Percentiles rank a stretch among this genome's conserved stretches.
These are phyloP conservation scores for Morpho achilles DNA, from an alignment of 2,888 invertebrate species.

Conservation along the genomic window DNA sequence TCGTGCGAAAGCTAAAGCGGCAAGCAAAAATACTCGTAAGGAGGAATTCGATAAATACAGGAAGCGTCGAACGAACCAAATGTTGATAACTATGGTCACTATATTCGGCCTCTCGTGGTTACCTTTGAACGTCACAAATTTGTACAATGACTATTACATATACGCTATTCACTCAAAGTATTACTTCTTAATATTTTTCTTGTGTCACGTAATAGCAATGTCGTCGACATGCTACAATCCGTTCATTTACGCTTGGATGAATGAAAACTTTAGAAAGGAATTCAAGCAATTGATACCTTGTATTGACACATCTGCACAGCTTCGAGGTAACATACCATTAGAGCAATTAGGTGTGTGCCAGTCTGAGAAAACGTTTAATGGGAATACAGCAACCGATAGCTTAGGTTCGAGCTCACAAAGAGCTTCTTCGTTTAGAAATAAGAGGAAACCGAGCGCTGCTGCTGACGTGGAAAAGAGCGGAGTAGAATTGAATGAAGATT, in stretches of 20 bases:
- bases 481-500: conserved; percentile 67
- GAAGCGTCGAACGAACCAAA: conserved; percentile 94
- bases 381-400: conserved; percentile 84
- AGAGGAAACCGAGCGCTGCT: conserved; percentile 79
- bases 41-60: conserved; percentile 94
- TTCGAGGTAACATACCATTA: conserved; percentile 60
- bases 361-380: conserved; percentile 86
- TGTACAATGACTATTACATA: conserved; percentile 89
- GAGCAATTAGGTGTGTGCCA: conserved; percentile 78
- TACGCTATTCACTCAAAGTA: conserved; percentile 87
- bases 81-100: conserved; percentile 98
- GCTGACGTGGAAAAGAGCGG: conserved; percentile 80
- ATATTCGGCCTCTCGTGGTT: conserved; percentile 98
- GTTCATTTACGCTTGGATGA: conserved; percentile 98
- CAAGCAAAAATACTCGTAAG: conserved; percentile 89
- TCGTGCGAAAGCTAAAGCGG: conserved; percentile 90
- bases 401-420: conserved; percentile 78
- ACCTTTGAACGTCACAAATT: conserved; percentile 93
- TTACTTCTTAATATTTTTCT: conserved; percentile 93
- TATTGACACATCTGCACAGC: conserved; percentile 73
- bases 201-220: conserved; percentile 95
- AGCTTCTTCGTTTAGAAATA: conserved; percentile 71
- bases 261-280: conserved; percentile 96
- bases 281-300: conserved; percentile 88
- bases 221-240: conserved; percentile 98